Conservation (phyloP, 2,888 invertebrate species). For the Eumacrocentrus americanus region DNA sequence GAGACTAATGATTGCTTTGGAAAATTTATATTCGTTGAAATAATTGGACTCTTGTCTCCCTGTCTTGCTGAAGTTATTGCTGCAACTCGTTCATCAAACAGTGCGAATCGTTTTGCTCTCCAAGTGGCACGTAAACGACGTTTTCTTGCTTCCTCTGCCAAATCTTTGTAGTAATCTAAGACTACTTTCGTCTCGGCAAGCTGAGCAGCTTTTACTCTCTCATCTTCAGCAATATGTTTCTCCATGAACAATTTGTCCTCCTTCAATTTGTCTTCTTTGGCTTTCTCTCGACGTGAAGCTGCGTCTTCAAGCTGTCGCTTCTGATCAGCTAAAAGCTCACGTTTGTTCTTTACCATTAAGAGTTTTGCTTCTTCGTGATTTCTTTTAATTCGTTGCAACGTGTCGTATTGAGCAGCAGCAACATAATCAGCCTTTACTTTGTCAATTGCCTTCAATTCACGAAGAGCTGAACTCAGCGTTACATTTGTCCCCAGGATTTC, state of each 20-base stretch:
- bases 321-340: slow-evolving; percentile 44
- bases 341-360: slow-evolving; percentile 45
- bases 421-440: slow-evolving; percentile 48
- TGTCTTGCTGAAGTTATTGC: slow-evolving; percentile 32
- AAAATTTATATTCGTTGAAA: background rate
- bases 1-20: background rate
- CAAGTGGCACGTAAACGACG: slow-evolving; percentile 66
- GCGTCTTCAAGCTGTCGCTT: slow-evolving; percentile 52
- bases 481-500: slow-evolving; percentile 46
- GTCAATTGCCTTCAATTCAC: slow-evolving; percentile 45
- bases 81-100: slow-evolving; percentile 48
- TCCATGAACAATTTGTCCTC: slow-evolving; percentile 47
- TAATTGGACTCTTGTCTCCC: slow-evolving; percentile 20
- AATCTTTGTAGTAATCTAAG: slow-evolving; percentile 70
- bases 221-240: slow-evolving; percentile 41
- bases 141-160: slow-evolving; percentile 68
- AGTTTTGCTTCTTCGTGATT: slow-evolving; percentile 43
- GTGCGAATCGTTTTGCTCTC: slow-evolving; percentile 63
- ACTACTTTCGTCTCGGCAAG: slow-evolving; percentile 60
- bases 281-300: slow-evolving; percentile 44
- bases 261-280: slow-evolving; percentile 45
- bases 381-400: slow-evolving; percentile 45
- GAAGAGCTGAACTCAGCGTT: slow-evolving; percentile 50
- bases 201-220: slow-evolving; percentile 42
- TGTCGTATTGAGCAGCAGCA: slow-evolving; percentile 48